These are phyloP conservation scores for Psittacula derbiana DNA, from an alignment of 2,797 vertebrate genomes.

Conservation along the genomic window DNA sequence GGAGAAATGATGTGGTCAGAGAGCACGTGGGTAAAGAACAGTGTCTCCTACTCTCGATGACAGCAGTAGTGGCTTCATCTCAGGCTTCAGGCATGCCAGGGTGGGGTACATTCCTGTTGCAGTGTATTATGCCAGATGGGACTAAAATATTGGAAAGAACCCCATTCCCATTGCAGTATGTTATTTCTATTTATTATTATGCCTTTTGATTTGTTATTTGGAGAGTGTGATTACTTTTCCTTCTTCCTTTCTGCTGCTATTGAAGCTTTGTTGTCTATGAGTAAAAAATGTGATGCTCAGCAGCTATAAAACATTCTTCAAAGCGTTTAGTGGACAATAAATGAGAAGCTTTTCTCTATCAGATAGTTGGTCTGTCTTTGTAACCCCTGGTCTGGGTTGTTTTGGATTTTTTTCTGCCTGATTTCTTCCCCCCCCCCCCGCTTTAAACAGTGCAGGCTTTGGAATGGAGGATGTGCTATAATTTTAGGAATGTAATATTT, in stretches of 20 bases:
- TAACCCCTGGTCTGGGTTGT: neutral
- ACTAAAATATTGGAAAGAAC: neutral
- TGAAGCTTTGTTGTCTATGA: neutral
- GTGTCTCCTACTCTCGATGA: accelerated
- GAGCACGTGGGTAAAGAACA: neutral
- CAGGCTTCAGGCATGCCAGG: neutral
- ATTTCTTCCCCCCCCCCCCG: accelerated
- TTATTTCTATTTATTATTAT: neutral
- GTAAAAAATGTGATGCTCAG: neutral
- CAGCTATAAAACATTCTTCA: neutral
- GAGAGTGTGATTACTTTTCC: neutral
- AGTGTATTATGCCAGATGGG: neutral
- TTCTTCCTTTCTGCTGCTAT: neutral
- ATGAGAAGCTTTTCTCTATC: neutral
- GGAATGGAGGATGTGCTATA: neutral
- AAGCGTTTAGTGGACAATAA: neutral
- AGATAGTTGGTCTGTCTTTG: neutral
- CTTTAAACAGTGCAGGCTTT: neutral
- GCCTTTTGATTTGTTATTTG: neutral
- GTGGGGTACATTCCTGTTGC: neutral
- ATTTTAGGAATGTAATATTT: neutral
- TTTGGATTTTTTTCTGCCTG: neutral
- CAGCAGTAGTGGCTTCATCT: neutral
- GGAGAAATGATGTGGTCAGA: neutral
- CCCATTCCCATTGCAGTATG: neutral